phyloP scores from a whole-genome alignment of 2,113 vertebrate species.

The Apaloderma vittatum region DNA sequence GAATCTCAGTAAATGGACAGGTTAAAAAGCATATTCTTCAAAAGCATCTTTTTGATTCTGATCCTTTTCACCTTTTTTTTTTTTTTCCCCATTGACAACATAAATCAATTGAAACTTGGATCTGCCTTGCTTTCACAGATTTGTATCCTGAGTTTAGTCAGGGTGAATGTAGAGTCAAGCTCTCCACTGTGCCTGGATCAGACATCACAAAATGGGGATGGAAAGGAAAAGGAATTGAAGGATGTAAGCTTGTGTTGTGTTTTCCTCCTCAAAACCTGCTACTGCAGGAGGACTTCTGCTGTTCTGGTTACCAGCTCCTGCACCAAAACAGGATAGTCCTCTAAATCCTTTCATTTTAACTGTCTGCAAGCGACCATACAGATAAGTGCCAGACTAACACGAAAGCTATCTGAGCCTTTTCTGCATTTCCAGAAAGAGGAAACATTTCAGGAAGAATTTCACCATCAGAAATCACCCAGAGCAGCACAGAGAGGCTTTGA shows the following conservation, averaged over 20 bases:
- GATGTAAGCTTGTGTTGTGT: not conserved
- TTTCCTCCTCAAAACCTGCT: not conserved
- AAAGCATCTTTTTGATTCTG: not conserved
- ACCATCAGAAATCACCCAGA: not conserved
- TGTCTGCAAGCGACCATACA: not conserved
- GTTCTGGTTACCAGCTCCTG: not conserved
- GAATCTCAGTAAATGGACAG: not conserved
- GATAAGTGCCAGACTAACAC: not conserved
- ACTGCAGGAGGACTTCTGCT: not conserved
- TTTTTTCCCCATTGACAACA: not conserved
- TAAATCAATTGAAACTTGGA: not conserved
- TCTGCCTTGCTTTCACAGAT: not conserved
- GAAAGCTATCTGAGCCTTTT: not conserved
- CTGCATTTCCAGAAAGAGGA: not conserved
- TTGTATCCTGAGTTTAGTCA: not conserved
- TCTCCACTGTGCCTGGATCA: not conserved
- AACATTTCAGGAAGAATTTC: not conserved
- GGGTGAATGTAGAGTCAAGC: not conserved
- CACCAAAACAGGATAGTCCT: not conserved
- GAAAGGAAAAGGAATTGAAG: not conserved
- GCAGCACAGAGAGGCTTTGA: not conserved
- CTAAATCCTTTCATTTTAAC: not conserved
- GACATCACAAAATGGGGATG: not conserved
- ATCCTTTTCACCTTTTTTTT: not conserved
- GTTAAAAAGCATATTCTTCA: not conserved